A percentile compares a stretch with the other conserved stretches of the same genome.
These are phyloP conservation scores for Dasyprocta punctata DNA, from an alignment of 2,113 vertebrate genomes.

Conservation along the genomic window DNA sequence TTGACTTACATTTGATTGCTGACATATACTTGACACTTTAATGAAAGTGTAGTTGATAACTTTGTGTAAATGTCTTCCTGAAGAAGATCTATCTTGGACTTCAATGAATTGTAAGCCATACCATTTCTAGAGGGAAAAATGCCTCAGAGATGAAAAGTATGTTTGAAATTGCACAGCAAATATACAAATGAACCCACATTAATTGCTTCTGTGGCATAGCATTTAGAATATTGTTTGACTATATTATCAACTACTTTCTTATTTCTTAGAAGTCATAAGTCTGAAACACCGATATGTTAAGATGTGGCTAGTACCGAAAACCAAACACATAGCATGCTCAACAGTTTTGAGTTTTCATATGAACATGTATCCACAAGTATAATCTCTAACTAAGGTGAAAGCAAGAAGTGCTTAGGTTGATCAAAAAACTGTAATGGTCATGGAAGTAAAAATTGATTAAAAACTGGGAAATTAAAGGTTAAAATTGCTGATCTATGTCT, in stretches of 20 bases:
- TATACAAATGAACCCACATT: not conserved
- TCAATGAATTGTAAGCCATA: not conserved
- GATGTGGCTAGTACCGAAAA: not conserved
- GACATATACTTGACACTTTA: not conserved
- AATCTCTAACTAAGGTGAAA: not conserved
- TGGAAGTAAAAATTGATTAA: not conserved
- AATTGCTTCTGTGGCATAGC: not conserved
- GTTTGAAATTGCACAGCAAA: not conserved
- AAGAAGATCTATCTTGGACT: not conserved
- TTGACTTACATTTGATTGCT: conserved; percentile 27
- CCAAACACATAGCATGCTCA: not conserved
- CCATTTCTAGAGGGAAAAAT: not conserved
- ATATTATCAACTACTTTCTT: not conserved
- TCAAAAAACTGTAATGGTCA: not conserved
- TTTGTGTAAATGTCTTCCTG: not conserved
- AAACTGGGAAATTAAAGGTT: not conserved
- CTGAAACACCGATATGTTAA: not conserved
- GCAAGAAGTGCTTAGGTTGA: not conserved
- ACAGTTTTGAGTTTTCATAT: not conserved
- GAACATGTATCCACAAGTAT: not conserved
- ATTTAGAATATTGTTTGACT: not conserved
- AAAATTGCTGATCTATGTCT: not conserved
- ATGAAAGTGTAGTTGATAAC: not conserved
- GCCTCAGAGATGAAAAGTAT: not conserved
- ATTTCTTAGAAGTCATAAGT: not conserved